phyloP scores from a whole-genome alignment of 2,113 vertebrate species.

The Gavia stellata region DNA sequence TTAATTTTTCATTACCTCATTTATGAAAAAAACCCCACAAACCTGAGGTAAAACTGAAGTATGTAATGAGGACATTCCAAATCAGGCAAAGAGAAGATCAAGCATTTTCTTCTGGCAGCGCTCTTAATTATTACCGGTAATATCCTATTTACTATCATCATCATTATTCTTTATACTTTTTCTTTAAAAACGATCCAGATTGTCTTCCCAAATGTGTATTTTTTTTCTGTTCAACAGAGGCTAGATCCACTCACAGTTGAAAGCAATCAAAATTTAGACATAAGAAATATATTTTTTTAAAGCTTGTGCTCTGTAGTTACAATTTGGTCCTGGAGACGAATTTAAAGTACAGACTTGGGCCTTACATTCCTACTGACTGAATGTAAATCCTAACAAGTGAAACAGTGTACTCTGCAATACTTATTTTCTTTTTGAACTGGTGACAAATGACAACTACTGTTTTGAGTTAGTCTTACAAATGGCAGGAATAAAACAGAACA shows the following conservation, averaged over 20 bases:
- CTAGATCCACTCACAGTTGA: neutral
- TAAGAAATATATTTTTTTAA: neutral
- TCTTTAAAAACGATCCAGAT: neutral
- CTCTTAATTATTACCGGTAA: neutral
- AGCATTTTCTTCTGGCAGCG: conserved; percentile 7
- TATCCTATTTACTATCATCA: neutral
- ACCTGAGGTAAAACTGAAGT: neutral
- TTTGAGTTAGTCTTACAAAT: conserved; percentile 4
- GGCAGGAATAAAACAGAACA: neutral
- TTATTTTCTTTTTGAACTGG: neutral
- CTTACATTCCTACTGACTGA: neutral
- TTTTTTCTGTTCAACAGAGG: neutral
- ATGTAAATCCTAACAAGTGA: neutral
- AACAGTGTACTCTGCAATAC: neutral
- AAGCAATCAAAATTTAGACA: neutral
- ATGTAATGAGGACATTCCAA: conserved; percentile 33
- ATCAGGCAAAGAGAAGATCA: conserved; percentile 21
- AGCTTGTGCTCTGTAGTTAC: neutral
- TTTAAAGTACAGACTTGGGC: neutral
- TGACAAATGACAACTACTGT: conserved; percentile 2
- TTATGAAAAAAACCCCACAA: neutral
- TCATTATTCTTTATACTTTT: neutral
- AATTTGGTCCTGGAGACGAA: neutral
- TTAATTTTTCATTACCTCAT: conserved; percentile 56
- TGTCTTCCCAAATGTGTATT: neutral